Evolutionary conservation across 1,140 invertebrate species (phyloP), one percentile per base, ranked within the genome.

Genomic region (Hylaeus volcanicus): DNA sequence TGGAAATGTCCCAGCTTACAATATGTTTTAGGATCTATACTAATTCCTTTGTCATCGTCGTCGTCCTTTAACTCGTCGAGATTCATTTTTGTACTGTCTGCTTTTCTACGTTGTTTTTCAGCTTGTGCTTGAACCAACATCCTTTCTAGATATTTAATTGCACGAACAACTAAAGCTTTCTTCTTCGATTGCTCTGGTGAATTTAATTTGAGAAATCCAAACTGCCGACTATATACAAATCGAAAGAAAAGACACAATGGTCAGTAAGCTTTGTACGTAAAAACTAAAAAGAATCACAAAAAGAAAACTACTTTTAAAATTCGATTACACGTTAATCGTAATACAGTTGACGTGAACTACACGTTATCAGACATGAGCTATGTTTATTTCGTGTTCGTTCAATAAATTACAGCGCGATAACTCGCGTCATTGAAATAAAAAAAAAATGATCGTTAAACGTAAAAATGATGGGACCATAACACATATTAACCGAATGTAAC

Each of bases 1-100:
- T 98, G 97, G 90, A 98, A 97, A 94, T 99, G 98, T 2, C 98
- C 98, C 45, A 99, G 93, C 94, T 98, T 98, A 88, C 98, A 98
- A 91, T 97, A 98, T 12, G 98, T 98, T 91, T 97, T 97, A 0
- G 97, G 96, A 93, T 98, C 97, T 72, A 98, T 97, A 86, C 95
- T 96, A 72, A 97, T 96, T 70, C 95, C 95, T 87, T 96, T 95
- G 63, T 93, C 90, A 45, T 92, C 93, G 15, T 95, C 94, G 78
- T 94, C 93, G 81, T 94, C 94, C 74, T 94, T 93, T 74, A 89
- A 87, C 66, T 91, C 87, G 37, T 89, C 92, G 15, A 93, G 91
- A 86, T 93, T 93, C 82, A 94, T 93, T 89, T 95, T 94, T 53
- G 89, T 90, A 88, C 88, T 91, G 86, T 94, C 92, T 39, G 88